Evolutionary conservation across 2,797 vertebrate species (phyloP).

Genomic region (Premnoplex brunnescens): DNA sequence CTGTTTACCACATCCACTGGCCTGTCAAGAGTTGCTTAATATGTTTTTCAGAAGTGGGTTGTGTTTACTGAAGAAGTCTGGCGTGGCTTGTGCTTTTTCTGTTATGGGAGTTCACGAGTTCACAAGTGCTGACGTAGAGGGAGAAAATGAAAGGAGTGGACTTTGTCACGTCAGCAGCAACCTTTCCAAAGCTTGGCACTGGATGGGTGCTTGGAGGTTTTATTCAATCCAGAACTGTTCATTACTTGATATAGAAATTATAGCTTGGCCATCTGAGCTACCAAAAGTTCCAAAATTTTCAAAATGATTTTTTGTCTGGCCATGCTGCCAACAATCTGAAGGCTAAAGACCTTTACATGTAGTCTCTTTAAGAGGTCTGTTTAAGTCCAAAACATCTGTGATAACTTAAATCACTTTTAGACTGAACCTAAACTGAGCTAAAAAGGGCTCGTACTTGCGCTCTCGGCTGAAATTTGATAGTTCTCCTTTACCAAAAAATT

Average conservation of each 20-base stretch:
- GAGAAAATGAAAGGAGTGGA: neutral
- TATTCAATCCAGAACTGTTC: neutral
- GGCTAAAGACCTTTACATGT: neutral
- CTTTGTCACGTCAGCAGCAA: neutral
- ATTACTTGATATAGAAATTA: neutral
- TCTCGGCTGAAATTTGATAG: neutral
- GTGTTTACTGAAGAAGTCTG: neutral
- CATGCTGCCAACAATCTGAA: neutral
- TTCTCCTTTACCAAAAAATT: neutral
- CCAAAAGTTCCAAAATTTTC: neutral
- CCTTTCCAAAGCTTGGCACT: neutral
- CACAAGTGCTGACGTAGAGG: neutral
- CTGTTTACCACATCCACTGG: neutral
- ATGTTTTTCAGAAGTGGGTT: neutral
- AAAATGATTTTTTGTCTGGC: neutral
- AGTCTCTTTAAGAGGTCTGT: neutral
- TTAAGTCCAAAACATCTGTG: accelerated
- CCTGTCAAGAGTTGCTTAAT: neutral
- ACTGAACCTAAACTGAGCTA: neutral
- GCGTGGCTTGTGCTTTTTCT: neutral
- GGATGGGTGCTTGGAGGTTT: neutral
- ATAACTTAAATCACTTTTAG: neutral
- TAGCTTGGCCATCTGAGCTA: neutral
- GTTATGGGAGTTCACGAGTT: neutral
- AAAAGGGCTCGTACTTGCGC: neutral